A percentile compares a stretch with the other conserved stretches of the same genome.
Conservation (phyloP, 2,797 vertebrate species). For the Myotis findleyi region DNA sequence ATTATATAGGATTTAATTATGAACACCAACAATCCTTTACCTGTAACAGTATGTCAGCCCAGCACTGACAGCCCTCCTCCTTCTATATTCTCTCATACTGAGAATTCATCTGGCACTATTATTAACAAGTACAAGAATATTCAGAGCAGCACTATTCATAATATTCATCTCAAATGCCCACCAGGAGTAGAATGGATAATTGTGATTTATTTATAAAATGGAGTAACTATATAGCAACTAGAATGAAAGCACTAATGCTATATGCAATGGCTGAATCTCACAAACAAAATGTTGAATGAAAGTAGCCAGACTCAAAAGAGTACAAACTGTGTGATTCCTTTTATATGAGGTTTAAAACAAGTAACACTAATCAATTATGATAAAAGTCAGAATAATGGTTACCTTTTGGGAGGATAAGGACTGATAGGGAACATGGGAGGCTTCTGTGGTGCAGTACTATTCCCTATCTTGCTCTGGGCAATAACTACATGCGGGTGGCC, state of each 20-base stretch:
- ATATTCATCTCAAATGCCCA: background rate
- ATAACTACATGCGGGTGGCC: background rate
- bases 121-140: conserved; percentile 26
- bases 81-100: background rate
- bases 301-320: background rate
- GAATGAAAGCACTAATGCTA: conserved; percentile 8
- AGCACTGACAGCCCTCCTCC: background rate
- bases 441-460: background rate
- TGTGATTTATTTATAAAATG: background rate
- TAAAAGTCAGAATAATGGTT: background rate
- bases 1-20: background rate
- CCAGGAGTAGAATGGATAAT: background rate
- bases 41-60: background rate
- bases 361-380: background rate
- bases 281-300: background rate
- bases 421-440: background rate
- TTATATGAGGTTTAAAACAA: background rate
- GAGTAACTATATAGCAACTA: background rate
- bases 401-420: background rate
- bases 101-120: background rate
- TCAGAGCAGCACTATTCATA: background rate
- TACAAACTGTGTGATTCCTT: background rate
- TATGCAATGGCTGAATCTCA: background rate
- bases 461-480: background rate
- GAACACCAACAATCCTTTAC: background rate